Conservation (phyloP, 2,113 vertebrate genomes). For the Pterocles orientalis region DNA sequence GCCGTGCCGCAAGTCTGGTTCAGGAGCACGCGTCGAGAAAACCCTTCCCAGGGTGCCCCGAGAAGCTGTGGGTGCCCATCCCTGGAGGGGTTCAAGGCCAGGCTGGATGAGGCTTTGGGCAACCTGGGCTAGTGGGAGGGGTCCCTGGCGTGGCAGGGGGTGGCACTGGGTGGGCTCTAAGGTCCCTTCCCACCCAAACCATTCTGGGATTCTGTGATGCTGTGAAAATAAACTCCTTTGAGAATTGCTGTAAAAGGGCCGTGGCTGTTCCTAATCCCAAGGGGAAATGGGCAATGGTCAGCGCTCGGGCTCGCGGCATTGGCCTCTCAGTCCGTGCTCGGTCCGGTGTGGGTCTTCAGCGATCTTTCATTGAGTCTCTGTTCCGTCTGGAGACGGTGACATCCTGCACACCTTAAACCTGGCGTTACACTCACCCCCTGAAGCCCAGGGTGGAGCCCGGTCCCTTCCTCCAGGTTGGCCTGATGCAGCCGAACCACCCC, state of each 20-base stretch:
- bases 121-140: too few species aligned
- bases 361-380: not conserved
- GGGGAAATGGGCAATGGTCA: too few species aligned
- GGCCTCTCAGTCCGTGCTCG: not conserved
- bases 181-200: too few species aligned
- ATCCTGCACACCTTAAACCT: not conserved
- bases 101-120: too few species aligned
- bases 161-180: too few species aligned
- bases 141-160: too few species aligned
- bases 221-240: not conserved
- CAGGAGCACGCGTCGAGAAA: not conserved
- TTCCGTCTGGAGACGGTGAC: not conserved
- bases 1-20: not conserved
- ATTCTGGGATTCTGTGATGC: too few species aligned
- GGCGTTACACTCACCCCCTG: not conserved
- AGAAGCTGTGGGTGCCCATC: too few species aligned
- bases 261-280: not conserved
- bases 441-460: not conserved
- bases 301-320: not conserved
- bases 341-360: not conserved
- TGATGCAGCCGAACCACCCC: not conserved
- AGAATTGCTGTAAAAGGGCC: not conserved
- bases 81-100: too few species aligned
- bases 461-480: not conserved
- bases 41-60: too few species aligned